A percentile compares a stretch with the other conserved stretches of the same genome.
Conservation (phyloP, 1,140 invertebrate species). For the Drosophila yakuba region DNA sequence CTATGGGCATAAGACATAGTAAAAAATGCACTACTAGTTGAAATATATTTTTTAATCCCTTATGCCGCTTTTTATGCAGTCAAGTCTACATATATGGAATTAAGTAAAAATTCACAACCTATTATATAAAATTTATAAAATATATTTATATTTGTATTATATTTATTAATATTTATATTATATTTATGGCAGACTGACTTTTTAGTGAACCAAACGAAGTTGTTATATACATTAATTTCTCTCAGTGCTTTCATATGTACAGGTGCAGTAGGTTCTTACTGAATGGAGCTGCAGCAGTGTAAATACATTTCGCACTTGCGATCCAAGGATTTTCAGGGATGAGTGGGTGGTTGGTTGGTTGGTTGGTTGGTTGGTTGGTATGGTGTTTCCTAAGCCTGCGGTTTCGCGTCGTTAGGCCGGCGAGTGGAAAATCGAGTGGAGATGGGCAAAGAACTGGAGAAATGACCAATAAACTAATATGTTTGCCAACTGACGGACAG, state of each 20-base stretch:
- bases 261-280: slow-evolving; percentile 47
- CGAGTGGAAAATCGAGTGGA: slow-evolving; percentile 1
- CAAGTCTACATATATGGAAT: too few species aligned
- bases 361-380: background rate
- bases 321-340: slow-evolving; percentile 5
- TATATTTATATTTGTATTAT: too few species aligned
- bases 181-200: too few species aligned
- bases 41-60: too few species aligned
- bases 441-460: background rate
- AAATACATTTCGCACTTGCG: slow-evolving; percentile 64
- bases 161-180: too few species aligned
- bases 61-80: too few species aligned
- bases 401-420: slow-evolving; percentile 47
- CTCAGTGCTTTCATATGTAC: background rate
- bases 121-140: too few species aligned
- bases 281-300: slow-evolving; percentile 44
- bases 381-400: slow-evolving; percentile 29
- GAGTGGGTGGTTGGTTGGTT: background rate
- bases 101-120: too few species aligned
- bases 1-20: background rate
- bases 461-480: slow-evolving; percentile 50
- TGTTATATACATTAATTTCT: background rate
- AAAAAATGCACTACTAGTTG: too few species aligned
- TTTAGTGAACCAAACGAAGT: background rate
- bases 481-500: slow-evolving; percentile 27